Conservation (phyloP, 2,797 vertebrate genomes). For the Halcyon badia region DNA sequence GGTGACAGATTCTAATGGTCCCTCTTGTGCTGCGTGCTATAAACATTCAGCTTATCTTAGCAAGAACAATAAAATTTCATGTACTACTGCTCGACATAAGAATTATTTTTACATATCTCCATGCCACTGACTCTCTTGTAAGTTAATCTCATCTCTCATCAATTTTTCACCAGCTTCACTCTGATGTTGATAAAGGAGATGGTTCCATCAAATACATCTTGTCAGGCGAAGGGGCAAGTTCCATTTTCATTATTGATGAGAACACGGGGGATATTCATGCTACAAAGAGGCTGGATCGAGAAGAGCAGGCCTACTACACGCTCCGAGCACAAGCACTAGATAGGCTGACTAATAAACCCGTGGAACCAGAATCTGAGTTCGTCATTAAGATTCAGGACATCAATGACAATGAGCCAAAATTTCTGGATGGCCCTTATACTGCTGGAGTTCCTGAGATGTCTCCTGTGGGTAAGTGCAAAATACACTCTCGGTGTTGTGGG, state of each 20-base stretch:
- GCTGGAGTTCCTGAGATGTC: slow-evolving; percentile 97
- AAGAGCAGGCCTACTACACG: slow-evolving; percentile 96
- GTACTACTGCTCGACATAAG: slow-evolving; percentile 36
- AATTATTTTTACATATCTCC: slow-evolving; percentile 73
- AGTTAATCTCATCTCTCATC: slow-evolving; percentile 81
- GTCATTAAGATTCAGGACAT: slow-evolving; percentile 98
- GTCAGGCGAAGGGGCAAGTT: slow-evolving; percentile 93
- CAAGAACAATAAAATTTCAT: slow-evolving; percentile 67
- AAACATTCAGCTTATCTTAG: slow-evolving; percentile 59
- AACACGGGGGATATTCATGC: slow-evolving; percentile 97
- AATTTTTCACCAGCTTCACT: slow-evolving; percentile 92
- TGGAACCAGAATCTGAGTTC: slow-evolving; percentile 93
- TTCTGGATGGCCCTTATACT: slow-evolving; percentile 93
- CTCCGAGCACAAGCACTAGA: slow-evolving; percentile 93
- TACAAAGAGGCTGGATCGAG: slow-evolving; percentile 94
- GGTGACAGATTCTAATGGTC: slow-evolving; percentile 35
- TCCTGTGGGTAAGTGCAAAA: slow-evolving; percentile 89
- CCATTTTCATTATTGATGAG: slow-evolving; percentile 98
- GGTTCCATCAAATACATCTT: slow-evolving; percentile 96
- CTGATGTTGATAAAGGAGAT: slow-evolving; percentile 96
- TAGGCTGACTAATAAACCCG: slow-evolving; percentile 88
- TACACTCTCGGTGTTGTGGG: neutral
- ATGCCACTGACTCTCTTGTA: slow-evolving; percentile 69
- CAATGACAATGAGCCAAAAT: slow-evolving; percentile 97
- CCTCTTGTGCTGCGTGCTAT: neutral